These are phyloP conservation scores for Dendroctonus ponderosae DNA, from an alignment of 1,140 invertebrate genomes.

Conservation along the genomic window DNA sequence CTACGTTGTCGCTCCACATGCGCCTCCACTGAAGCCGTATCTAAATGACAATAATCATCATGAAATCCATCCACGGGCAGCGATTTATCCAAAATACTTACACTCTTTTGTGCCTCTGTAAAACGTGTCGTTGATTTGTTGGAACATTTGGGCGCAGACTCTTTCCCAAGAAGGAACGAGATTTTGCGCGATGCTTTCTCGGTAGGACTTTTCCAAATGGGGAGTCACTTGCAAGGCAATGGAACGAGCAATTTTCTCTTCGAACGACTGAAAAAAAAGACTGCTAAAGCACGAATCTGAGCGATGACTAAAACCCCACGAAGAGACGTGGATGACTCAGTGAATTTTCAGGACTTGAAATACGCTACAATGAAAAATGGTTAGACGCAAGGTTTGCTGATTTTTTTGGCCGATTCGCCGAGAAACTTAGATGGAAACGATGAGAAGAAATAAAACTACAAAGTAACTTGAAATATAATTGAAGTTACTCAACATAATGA, in stretches of 20 bases:
- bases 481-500: no score
- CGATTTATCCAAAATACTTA: conserved; percentile 55
- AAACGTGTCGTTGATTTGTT: conserved; percentile 85
- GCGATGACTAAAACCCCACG: no score
- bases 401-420: no score
- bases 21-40: conserved; percentile 48
- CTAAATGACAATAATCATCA: conserved; percentile 37
- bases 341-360: no score
- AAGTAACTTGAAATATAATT: no score
- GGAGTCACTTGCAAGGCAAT: conserved; percentile 66
- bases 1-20: conserved; percentile 48
- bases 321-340: no score
- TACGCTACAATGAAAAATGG: no score
- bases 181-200: conserved; percentile 69
- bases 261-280: conserved; percentile 59
- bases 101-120: conserved; percentile 83
- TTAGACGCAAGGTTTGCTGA: no score
- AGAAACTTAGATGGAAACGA: no score
- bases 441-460: no score
- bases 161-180: conserved; percentile 83
- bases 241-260: conserved; percentile 69
- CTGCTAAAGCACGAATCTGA: no score
- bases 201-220: conserved; percentile 68
- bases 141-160: conserved; percentile 79
- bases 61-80: conserved; percentile 7